Base-by-base conservation (phyloP, 64 coral and sea anemone genomes). In the Actinia equina region DNA sequence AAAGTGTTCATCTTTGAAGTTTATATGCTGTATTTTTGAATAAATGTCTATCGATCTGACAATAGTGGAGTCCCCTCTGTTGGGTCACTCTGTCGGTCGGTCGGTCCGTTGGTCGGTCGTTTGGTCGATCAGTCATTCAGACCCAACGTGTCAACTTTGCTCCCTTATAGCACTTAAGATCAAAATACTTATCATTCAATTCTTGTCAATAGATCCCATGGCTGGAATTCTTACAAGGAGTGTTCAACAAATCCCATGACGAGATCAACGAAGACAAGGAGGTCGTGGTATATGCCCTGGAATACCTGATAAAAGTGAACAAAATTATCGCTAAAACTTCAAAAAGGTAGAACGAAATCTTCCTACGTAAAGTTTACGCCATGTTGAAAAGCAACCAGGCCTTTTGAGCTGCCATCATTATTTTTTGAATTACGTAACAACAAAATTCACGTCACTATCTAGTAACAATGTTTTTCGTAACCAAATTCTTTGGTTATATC, bases 291-390 rank as follows among this genome's bases (percentile, higher is more conserved):
- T 87, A 87, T 19, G 77, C 60, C 13, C 86, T 87, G 45, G 85
- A 83, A 27, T 92, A 87, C 86, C 59, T 92, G 4, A 19, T 56
- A 86, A 87, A 82, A 25, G n/a, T 92, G 85, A 76, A 82, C 19
- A 82, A 74, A 70, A 17, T 92, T 20, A 69, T 92, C 17, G 49
- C 64, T 17, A 82, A 52, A 44, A 87, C 90, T 5, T 85, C 90
- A 23, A 92, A 92, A 87, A 87, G 85, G 90, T 92, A 70, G 17
- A 8, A 22, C 69, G 5, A 74, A 9, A n/a, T 74, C 7, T 74
- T 74, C 6, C 30, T 6, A n/a, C 22, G 13, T n/a, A n/a, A 74
- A 5, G 1, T 74, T 74, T 1, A 1, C 54, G 54, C 54, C 54
- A 56, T 49, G 45, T 49, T 49, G 9, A 56, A 56, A 56, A 56